Evolutionary conservation across 2,113 vertebrate genomes (phyloP).

Genomic region (Aythya baeri): DNA sequence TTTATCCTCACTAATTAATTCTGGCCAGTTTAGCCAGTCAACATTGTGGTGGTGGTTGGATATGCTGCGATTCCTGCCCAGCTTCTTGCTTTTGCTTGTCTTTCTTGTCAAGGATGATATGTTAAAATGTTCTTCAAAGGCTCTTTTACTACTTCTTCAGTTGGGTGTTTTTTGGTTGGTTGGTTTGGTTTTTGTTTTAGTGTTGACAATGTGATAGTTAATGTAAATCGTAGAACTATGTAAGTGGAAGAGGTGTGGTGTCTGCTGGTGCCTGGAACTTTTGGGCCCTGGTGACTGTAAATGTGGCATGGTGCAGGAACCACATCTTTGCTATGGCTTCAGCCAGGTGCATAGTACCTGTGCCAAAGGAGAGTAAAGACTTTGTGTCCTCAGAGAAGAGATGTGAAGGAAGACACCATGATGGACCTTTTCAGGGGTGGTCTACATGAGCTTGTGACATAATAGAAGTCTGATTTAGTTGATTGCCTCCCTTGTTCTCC

Average conservation of each 20-base stretch:
- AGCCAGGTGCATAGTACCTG: neutral
- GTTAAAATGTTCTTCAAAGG: neutral
- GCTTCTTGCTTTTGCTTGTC: neutral
- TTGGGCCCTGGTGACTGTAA: neutral
- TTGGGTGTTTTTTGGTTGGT: neutral
- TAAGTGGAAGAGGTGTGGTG: neutral
- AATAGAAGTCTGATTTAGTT: neutral
- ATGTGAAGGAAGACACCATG: neutral
- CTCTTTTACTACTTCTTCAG: no score
- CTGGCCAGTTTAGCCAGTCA: neutral
- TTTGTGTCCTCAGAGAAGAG: neutral
- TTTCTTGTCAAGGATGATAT: neutral
- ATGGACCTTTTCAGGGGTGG: neutral
- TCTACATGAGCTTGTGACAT: neutral
- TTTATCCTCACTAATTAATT: neutral
- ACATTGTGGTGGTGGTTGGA: neutral
- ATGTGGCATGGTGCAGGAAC: neutral
- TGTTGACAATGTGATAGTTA: neutral
- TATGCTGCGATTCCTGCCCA: accelerated
- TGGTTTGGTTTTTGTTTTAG: neutral
- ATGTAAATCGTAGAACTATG: neutral
- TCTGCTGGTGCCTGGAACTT: neutral
- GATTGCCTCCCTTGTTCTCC: neutral
- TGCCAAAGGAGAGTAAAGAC: neutral
- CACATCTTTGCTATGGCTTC: neutral